Percentiles rank a stretch among this genome's conserved stretches.
phyloP scores from a whole-genome alignment of 2,113 vertebrate genomes.

The Amia ocellicauda region DNA sequence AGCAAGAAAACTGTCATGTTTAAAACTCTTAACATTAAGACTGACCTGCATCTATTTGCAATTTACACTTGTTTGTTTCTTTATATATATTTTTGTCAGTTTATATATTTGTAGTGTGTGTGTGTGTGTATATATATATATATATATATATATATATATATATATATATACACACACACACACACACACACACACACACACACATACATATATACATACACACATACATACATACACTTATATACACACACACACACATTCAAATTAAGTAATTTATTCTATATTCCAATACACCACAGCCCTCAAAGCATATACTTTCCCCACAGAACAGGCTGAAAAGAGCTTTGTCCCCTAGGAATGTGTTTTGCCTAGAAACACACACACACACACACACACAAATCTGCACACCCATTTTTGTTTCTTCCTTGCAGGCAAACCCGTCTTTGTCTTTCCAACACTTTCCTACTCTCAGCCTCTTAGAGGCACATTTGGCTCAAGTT shows the following conservation, averaged over 20 bases:
- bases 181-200: conserved; percentile 1
- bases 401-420: conserved; percentile 81
- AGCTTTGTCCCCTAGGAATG: conserved; percentile 97
- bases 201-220: not conserved
- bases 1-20: conserved; percentile 74
- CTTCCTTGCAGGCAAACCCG: conserved; percentile 84
- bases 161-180: not conserved
- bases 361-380: conserved; percentile 84
- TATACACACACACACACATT: not conserved
- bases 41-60: conserved; percentile 65
- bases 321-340: conserved; percentile 81
- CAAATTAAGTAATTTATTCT: conserved; percentile 20
- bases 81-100: conserved; percentile 70
- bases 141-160: conserved; percentile 7
- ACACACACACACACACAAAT: conserved; percentile 62
- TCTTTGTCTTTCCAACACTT: conserved; percentile 83
- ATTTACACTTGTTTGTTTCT: conserved; percentile 27
- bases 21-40: conserved; percentile 81
- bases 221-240: not conserved
- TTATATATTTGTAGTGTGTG: conserved; percentile 45
- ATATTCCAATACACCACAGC: conserved; percentile 81
- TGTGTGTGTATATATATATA: conserved; percentile 16
- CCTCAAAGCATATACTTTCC: conserved; percentile 85
- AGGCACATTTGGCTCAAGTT: conserved; percentile 99
- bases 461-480: conserved; percentile 95